phyloP scores from a whole-genome alignment of 2,888 invertebrate species.

The Ochlodes sylvanus region DNA sequence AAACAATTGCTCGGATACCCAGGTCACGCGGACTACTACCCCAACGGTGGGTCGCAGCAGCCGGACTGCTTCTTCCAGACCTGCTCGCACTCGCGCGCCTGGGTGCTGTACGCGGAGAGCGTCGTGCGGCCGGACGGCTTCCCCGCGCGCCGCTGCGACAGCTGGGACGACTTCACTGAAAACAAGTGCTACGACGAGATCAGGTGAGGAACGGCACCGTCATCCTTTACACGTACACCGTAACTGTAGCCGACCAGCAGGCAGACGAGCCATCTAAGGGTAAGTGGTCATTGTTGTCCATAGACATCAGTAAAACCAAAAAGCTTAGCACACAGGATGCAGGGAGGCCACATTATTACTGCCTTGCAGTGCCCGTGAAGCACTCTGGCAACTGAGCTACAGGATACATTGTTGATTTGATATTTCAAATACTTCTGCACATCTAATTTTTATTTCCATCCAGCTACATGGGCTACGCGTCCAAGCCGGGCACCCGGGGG shows the following conservation, averaged over 20 bases:
- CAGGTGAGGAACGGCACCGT: conserved; percentile 57
- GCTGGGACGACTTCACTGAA: conserved; percentile 58
- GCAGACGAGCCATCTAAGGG: too few species aligned
- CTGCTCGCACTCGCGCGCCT: conserved; percentile 72
- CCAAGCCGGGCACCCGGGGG: conserved; percentile 53
- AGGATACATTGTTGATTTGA: too few species aligned
- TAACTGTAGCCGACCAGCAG: too few species aligned
- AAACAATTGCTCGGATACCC: conserved; percentile 26
- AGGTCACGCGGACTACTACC: conserved; percentile 76
- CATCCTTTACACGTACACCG: background rate
- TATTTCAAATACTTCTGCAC: too few species aligned
- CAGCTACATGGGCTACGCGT: conserved; percentile 67
- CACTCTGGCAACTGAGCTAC: too few species aligned
- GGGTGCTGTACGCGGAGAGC: conserved; percentile 62
- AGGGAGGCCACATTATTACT: too few species aligned
- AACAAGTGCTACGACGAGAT: conserved; percentile 51
- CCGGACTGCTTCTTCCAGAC: conserved; percentile 68
- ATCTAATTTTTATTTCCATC: too few species aligned
- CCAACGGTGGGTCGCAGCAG: conserved; percentile 70
- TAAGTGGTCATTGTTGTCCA: too few species aligned
- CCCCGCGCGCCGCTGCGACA: conserved; percentile 56
- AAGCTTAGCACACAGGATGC: too few species aligned
- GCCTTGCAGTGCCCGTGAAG: too few species aligned
- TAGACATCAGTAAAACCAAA: too few species aligned
- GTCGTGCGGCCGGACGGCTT: conserved; percentile 53